Conservation (phyloP, 2,797 vertebrate genomes). For the Leucoraja ocellata region DNA sequence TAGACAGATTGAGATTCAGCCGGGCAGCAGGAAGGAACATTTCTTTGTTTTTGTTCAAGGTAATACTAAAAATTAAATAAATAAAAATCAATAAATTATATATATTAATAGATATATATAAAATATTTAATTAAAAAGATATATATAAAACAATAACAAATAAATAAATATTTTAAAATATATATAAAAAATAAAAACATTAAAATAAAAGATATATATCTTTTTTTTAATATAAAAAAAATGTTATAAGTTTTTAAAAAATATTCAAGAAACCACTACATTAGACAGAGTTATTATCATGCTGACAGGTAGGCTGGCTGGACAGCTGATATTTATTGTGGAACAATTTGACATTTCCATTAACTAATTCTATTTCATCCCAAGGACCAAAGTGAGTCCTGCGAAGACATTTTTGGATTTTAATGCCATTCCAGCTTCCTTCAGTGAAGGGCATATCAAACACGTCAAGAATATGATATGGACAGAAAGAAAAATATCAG, state of each 20-base stretch:
- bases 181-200: too few species aligned
- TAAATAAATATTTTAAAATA: too few species aligned
- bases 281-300: not conserved
- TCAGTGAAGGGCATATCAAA: not conserved
- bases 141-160: too few species aligned
- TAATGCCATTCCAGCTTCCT: not conserved
- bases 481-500: not conserved
- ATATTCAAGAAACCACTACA: not conserved
- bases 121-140: too few species aligned
- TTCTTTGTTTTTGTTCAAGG: not conserved
- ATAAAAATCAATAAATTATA: too few species aligned
- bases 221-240: too few species aligned
- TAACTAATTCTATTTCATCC: not conserved
- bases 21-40: not conserved
- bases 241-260: too few species aligned
- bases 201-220: too few species aligned
- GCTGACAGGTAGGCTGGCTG: not conserved
- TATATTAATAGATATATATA: too few species aligned
- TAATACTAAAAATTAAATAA: too few species aligned
- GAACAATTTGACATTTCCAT: conserved; percentile 8
- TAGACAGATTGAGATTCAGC: not conserved
- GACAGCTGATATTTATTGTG: not conserved
- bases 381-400: not conserved
- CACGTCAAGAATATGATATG: not conserved
- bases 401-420: not conserved